These are phyloP conservation scores for Seriola quinqueradiata DNA, from an alignment of 2,113 vertebrate species.

Conservation along the genomic window DNA sequence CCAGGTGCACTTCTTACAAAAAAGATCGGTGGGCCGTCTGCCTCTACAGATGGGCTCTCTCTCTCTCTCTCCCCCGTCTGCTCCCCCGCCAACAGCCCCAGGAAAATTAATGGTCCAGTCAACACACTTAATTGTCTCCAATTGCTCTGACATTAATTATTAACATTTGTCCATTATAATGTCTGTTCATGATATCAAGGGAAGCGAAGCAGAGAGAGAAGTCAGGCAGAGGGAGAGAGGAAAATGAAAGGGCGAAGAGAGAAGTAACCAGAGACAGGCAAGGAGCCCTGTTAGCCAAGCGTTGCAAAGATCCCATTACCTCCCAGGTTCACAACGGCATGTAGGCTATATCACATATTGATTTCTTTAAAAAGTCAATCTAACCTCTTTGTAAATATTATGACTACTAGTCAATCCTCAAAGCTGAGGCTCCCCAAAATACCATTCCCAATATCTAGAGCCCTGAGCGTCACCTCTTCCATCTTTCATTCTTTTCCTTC, in stretches of 20 bases:
- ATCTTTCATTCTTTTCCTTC: conserved; percentile 21
- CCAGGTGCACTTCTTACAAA: conserved; percentile 45
- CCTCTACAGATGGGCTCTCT: conserved; percentile 61
- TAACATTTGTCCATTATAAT: conserved; percentile 78
- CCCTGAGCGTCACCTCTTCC: conserved; percentile 19
- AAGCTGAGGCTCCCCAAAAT: conserved; percentile 61
- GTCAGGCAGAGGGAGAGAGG: conserved; percentile 38
- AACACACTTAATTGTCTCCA: conserved; percentile 86
- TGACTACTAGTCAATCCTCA: conserved; percentile 75
- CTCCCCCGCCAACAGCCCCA: conserved; percentile 43
- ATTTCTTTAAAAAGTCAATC: conserved; percentile 85
- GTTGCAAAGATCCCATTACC: conserved; percentile 82
- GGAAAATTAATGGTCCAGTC: conserved; percentile 86
- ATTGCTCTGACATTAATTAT: conserved; percentile 88
- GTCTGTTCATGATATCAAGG: conserved; percentile 70
- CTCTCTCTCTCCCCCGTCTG: conserved; percentile 30
- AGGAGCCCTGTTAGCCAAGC: conserved; percentile 78
- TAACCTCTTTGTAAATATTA: conserved; percentile 83
- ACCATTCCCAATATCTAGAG: conserved; percentile 55
- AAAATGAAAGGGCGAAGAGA: conserved; percentile 55
- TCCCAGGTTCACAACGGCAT: conserved; percentile 77
- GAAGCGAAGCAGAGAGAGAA: conserved; percentile 62
- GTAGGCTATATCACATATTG: conserved; percentile 82
- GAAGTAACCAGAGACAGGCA: conserved; percentile 63
- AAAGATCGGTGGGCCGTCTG: conserved; percentile 33